Evolutionary conservation across 2,797 vertebrate genomes (phyloP).

Genomic region (Synaphobranchus kaupii): DNA sequence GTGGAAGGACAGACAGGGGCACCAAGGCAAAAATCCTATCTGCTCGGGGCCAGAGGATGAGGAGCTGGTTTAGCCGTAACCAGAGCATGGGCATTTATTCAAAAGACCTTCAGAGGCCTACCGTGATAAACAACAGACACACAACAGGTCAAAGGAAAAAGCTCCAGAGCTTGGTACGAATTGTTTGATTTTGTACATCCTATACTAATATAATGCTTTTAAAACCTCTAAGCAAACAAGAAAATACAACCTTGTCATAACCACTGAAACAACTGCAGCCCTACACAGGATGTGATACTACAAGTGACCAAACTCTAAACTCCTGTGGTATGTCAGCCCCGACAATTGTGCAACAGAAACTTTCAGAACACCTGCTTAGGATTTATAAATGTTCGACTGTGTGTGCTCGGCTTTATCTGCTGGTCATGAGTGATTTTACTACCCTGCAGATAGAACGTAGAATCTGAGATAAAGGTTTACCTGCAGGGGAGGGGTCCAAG

Average conservation of each 20-base stretch:
- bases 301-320: background rate
- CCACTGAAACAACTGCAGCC: background rate
- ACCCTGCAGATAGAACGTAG: background rate
- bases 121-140: background rate
- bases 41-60: background rate
- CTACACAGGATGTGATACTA: background rate
- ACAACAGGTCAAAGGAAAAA: background rate
- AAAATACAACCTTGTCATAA: background rate
- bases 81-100: background rate
- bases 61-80: background rate
- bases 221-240: background rate
- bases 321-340: background rate
- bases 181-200: background rate
- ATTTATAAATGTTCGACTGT: background rate
- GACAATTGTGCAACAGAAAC: background rate
- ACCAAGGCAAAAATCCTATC: background rate
- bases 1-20: background rate
- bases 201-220: background rate
- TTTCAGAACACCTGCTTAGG: background rate
- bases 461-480: slow-evolving; percentile 49
- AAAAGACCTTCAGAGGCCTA: background rate
- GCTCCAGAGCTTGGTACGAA: background rate
- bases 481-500: slow-evolving; percentile 69
- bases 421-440: background rate
- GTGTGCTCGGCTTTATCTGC: background rate